These are phyloP conservation scores for Ophiothrix spiculata DNA, from an alignment of 35 echinoderm and acorn worm genomes.

Conservation along the genomic window DNA sequence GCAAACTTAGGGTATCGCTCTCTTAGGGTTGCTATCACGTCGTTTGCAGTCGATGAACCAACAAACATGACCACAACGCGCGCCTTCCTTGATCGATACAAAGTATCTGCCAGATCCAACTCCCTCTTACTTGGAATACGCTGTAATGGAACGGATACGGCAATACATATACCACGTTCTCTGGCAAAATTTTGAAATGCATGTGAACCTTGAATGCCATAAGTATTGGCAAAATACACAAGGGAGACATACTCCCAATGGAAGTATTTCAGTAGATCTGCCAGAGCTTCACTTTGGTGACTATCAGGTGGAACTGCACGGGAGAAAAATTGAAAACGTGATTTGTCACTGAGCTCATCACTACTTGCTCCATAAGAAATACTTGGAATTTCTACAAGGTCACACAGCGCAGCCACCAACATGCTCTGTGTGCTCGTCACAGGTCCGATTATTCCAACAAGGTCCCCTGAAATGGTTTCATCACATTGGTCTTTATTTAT, in stretches of 20 bases:
- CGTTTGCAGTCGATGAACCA: slow-evolving; percentile 12
- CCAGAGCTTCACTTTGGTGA: slow-evolving; percentile 31
- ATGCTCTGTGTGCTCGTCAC: slow-evolving; percentile 30
- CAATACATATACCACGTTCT: slow-evolving; percentile 40
- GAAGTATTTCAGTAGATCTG: slow-evolving; percentile 36
- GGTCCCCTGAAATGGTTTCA: not conserved
- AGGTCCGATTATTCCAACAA: slow-evolving; percentile 36
- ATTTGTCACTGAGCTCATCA: slow-evolving; percentile 41
- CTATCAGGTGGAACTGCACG: slow-evolving; percentile 45
- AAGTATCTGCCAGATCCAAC: slow-evolving; percentile 10
- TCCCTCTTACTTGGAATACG: not conserved
- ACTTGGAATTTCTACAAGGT: slow-evolving; percentile 23
- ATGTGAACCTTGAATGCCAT: slow-evolving; percentile 18
- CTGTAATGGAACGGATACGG: slow-evolving; percentile 1
- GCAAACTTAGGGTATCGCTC: not conserved
- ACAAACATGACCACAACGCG: slow-evolving; percentile 38
- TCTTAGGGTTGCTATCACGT: not conserved
- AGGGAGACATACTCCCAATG: slow-evolving; percentile 29
- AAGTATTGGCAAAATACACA: slow-evolving; percentile 32
- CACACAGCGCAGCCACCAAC: not conserved
- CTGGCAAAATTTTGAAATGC: slow-evolving; percentile 4
- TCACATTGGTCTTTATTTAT: not conserved
- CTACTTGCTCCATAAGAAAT: slow-evolving; percentile 42
- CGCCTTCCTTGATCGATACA: slow-evolving; percentile 1
- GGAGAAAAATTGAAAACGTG: slow-evolving; percentile 31